A percentile compares a stretch with the other conserved stretches of the same genome.
phyloP scores from a whole-genome alignment of 2,797 vertebrate genomes.

The Platalea minor region DNA sequence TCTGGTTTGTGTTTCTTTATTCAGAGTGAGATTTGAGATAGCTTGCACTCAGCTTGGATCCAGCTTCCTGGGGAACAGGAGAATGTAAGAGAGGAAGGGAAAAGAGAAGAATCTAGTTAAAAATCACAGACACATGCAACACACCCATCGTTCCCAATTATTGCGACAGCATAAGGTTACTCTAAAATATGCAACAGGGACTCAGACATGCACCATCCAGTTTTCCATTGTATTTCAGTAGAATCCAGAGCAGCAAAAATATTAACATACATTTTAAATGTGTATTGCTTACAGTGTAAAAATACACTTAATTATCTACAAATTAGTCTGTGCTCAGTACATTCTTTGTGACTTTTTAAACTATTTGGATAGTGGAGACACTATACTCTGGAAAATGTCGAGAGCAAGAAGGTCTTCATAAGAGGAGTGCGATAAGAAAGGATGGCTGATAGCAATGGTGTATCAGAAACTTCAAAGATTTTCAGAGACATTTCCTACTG shows the following conservation, averaged over 20 bases:
- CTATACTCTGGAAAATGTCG: not conserved
- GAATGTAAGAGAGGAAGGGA: not conserved
- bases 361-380: not conserved
- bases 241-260: not conserved
- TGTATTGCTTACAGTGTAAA: not conserved
- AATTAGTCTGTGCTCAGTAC: not conserved
- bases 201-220: not conserved
- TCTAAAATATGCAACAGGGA: not conserved
- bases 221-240: not conserved
- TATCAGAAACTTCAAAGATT: not conserved
- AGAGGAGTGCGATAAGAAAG: not conserved
- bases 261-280: not conserved
- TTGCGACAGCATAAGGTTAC: accelerated
- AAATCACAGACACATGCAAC: not conserved
- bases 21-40: not conserved
- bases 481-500: not conserved
- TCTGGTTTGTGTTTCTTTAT: not conserved
- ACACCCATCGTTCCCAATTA: not conserved
- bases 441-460: not conserved
- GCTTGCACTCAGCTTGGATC: not conserved
- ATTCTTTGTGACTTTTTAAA: not conserved
- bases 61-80: not conserved
- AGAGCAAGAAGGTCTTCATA: not conserved
- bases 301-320: not conserved
- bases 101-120: not conserved